phyloP scores from a whole-genome alignment of 2,113 vertebrate species.

The Nettapus auritus region DNA sequence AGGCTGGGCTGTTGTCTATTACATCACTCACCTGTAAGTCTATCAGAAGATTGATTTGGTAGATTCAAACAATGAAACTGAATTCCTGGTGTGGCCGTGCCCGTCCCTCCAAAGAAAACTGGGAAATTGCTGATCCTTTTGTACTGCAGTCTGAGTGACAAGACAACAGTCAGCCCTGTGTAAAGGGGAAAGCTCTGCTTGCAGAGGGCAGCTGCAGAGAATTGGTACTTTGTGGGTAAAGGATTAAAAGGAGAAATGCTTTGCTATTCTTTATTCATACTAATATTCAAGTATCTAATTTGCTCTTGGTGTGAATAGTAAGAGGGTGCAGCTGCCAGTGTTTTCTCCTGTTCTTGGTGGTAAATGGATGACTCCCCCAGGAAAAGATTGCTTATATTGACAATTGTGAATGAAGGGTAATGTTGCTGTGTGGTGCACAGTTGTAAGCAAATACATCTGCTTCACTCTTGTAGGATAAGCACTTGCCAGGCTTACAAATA shows the following conservation, averaged over 20 bases:
- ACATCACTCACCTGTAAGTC: constrained; percentile 90
- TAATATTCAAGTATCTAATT: constrained; percentile 47
- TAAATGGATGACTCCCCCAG: not conserved
- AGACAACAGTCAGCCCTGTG: not conserved
- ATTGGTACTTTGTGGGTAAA: not conserved
- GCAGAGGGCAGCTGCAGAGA: constrained; percentile 48
- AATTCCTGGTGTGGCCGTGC: not conserved
- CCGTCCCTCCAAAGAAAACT: not conserved
- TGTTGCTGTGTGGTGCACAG: not conserved
- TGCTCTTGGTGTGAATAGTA: constrained; percentile 21
- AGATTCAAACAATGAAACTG: not conserved
- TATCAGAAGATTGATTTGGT: not conserved
- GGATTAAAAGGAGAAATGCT: not conserved
- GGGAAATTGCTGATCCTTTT: not conserved
- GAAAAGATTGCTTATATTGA: not conserved
- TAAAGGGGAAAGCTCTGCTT: not conserved
- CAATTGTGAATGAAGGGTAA: not conserved
- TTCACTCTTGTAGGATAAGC: not conserved
- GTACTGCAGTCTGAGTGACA: not conserved
- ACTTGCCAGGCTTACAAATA: not conserved
- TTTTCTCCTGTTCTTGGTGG: not conserved
- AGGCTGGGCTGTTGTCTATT: constrained; percentile 91
- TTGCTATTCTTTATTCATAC: constrained; percentile 16
- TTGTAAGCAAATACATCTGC: constrained; percentile 46
- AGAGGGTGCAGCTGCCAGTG: constrained; percentile 56